These are phyloP conservation scores for Anodontia alba DNA, from an alignment of 2,888 invertebrate genomes.

Conservation along the genomic window DNA sequence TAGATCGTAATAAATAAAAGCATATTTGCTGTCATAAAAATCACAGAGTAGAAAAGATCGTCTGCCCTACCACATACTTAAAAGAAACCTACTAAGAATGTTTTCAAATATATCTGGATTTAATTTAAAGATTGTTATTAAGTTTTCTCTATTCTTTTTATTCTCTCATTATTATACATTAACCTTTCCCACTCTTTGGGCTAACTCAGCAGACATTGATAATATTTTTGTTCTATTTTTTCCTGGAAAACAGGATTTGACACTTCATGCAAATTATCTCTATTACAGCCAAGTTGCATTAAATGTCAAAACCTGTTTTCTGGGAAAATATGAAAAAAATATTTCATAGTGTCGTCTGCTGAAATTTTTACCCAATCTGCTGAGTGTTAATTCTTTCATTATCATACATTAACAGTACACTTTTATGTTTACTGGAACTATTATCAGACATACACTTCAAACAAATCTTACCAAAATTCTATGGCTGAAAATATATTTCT, in stretches of 20 bases:
- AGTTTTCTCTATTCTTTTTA: slow-evolving; percentile 9
- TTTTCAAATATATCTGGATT: background rate
- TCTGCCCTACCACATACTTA: slow-evolving; percentile 15
- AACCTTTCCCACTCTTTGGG: no score
- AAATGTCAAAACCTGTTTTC: no score
- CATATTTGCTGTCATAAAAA: slow-evolving; percentile 13
- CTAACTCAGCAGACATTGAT: no score
- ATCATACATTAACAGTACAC: background rate
- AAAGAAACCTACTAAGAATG: background rate
- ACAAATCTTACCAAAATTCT: background rate
- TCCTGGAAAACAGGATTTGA: no score
- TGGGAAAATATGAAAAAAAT: no score
- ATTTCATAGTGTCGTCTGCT: no score
- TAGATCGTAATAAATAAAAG: slow-evolving; percentile 3
- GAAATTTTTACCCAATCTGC: no score
- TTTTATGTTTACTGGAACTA: background rate
- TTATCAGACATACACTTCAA: background rate
- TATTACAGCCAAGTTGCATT: no score
- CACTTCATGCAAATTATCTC: no score
- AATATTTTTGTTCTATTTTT: no score
- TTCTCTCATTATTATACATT: no score
- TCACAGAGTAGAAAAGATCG: background rate
- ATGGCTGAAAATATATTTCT: background rate
- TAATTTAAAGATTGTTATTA: background rate
- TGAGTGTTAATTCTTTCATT: background rate